phyloP scores from a whole-genome alignment of 2,797 vertebrate species.

The Myotis planiceps region DNA sequence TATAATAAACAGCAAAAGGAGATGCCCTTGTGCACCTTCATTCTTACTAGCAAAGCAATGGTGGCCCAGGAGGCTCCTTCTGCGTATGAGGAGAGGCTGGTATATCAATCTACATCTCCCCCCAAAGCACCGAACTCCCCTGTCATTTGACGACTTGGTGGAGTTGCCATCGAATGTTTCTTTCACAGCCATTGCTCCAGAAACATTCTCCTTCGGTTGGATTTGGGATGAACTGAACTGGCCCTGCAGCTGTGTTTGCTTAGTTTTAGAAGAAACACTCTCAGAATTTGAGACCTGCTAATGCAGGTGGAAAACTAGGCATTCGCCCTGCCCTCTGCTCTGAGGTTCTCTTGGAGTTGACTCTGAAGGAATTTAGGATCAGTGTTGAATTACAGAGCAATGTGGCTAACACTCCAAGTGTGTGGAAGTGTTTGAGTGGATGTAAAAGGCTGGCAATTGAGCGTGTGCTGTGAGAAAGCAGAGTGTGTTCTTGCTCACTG shows the following conservation, averaged over 20 bases:
- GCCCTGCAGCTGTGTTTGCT: neutral
- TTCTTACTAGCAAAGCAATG: neutral
- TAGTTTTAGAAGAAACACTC: neutral
- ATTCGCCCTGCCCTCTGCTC: neutral
- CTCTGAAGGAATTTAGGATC: neutral
- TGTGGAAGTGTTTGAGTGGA: neutral
- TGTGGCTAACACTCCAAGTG: neutral
- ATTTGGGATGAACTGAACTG: neutral
- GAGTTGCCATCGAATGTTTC: neutral
- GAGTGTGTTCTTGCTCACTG: accelerated
- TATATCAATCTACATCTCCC: neutral
- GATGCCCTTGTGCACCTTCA: neutral
- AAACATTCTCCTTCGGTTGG: neutral
- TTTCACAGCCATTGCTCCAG: neutral
- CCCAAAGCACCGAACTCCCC: neutral
- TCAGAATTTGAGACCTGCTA: neutral
- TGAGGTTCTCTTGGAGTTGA: neutral
- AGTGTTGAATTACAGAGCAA: neutral
- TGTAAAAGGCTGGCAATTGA: neutral
- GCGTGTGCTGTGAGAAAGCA: accelerated
- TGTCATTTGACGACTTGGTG: neutral
- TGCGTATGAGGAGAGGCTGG: no score
- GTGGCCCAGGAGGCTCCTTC: neutral
- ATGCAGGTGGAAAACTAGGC: neutral
- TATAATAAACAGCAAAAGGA: neutral